phyloP scores from a whole-genome alignment of 2,113 vertebrate species.

The Puffinus mauretanicus region DNA sequence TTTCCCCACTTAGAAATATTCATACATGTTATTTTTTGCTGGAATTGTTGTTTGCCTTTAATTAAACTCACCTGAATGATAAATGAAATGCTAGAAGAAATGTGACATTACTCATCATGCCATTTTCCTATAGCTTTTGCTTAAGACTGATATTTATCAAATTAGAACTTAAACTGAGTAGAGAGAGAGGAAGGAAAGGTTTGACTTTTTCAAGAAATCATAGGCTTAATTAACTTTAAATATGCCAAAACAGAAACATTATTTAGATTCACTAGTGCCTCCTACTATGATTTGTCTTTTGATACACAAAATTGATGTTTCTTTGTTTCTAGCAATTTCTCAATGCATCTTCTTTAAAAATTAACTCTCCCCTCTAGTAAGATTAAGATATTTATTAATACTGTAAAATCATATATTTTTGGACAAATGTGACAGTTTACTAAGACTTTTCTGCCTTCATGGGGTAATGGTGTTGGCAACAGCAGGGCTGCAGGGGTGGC shows the following conservation, averaged over 20 bases:
- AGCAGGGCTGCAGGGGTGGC: no score
- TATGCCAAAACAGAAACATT: not conserved
- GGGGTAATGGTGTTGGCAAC: not conserved
- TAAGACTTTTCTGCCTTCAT: not conserved
- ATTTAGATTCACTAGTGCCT: not conserved
- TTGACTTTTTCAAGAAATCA: not conserved
- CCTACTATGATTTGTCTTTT: not conserved
- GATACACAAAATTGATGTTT: not conserved
- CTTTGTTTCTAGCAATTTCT: not conserved
- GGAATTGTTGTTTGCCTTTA: not conserved
- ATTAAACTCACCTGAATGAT: slow-evolving; percentile 5
- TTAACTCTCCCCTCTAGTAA: not conserved
- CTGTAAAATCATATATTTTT: not conserved
- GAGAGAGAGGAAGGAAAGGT: not conserved
- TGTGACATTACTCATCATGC: not conserved
- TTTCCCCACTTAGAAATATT: not conserved
- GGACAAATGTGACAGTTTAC: not conserved
- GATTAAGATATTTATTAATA: not conserved
- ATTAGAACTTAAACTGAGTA: not conserved
- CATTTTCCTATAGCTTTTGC: not conserved
- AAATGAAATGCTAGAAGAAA: not conserved
- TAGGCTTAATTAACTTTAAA: not conserved
- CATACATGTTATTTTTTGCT: not conserved
- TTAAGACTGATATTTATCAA: not conserved
- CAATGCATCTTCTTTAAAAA: not conserved